Base-by-base conservation (phyloP, 92 coral and sea anemone genomes). In the Pocillopora grandis region DNA sequence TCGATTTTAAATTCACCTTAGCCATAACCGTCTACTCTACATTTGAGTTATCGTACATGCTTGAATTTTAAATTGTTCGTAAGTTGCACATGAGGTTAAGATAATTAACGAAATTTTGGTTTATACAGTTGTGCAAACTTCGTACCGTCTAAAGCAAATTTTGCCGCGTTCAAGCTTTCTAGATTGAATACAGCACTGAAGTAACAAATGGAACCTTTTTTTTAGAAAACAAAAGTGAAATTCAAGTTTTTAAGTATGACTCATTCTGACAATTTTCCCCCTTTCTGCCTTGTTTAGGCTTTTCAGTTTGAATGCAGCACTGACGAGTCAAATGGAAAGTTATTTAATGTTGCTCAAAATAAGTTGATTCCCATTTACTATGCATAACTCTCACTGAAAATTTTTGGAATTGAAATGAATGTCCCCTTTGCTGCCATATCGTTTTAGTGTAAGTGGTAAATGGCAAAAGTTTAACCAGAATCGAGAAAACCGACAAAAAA, bases 71-170 rank as follows among this genome's bases (percentile, higher is more conserved):
- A 19, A 8, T 62, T 11, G 14, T 37, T 8, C 49, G 19, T 10
- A 16, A 31, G 17, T 80, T 20, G 19, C 19, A 23, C 62, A 65
- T 19, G 66, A 80, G 66, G 27, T 12, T 42, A 0, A 70, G 75
- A 35, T 68, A 33, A 80, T 78, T 16, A 18, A 15, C 5, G 19
- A 68, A 33, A 58, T 5, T 11, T 9, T 16, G 21, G 59, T 77
- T 77, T 77, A 57, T 58, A 68, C 66, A 80, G 76, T 68, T 80
- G 84, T 61, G 14, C 19, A 67, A 80, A 69, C 76, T 57, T 18
- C 18, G 70, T 27, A 67, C 76, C 33, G 76, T 80, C 84, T 33
- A 80, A 80, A 68, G 76, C 64, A 80, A 67, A 80, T 80, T 80
- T 67, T 65, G 35, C 66, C 65, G 74, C 75, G 11, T 67, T 67